These are phyloP conservation scores for Drosophila subobscura DNA, from an alignment of 1,140 invertebrate species.

Conservation along the genomic window DNA sequence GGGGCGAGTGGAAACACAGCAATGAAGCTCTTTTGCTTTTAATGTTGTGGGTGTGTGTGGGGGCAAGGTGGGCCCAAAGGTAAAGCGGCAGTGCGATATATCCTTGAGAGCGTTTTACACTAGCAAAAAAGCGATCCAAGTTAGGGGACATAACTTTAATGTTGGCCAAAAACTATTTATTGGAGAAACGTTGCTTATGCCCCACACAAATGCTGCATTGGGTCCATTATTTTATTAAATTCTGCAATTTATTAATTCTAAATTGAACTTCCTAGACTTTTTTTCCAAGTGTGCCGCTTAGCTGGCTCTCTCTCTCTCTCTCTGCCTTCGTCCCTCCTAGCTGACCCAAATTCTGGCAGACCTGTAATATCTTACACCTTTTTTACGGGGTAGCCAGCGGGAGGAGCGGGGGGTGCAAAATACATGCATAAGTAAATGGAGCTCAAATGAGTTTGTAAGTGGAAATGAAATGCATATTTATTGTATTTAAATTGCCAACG, in stretches of 20 bases:
- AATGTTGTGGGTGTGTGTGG: conserved; percentile 64
- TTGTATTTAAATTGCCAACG: conserved; percentile 76
- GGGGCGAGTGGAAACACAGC: conserved; percentile 38
- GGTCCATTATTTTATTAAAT: too few species aligned
- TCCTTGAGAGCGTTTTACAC: conserved; percentile 23
- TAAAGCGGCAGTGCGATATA: conserved; percentile 19
- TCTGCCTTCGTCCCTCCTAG: neutral
- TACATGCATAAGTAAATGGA: conserved; percentile 70
- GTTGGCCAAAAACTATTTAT: too few species aligned
- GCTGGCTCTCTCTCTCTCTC: too few species aligned
- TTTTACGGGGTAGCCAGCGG: conserved; percentile 38
- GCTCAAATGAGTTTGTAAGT: conserved; percentile 79
- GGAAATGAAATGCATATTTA: conserved; percentile 80
- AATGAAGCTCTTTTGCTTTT: conserved; percentile 76
- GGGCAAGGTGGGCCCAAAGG: conserved; percentile 23
- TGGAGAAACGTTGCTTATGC: too few species aligned
- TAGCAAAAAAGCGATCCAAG: neutral
- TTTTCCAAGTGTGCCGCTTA: conserved; percentile 5
- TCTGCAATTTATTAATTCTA: too few species aligned
- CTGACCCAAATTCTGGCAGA: conserved; percentile 62
- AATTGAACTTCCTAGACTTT: neutral
- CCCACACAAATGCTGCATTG: too few species aligned
- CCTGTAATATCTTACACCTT: conserved; percentile 73
- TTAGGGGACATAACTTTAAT: too few species aligned
- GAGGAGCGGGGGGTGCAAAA: conserved; percentile 28